A percentile compares a stretch with the other conserved stretches of the same genome.
These are phyloP conservation scores for Triplophysa yarkandensis DNA, from an alignment of 2,797 vertebrate species.

Conservation along the genomic window DNA sequence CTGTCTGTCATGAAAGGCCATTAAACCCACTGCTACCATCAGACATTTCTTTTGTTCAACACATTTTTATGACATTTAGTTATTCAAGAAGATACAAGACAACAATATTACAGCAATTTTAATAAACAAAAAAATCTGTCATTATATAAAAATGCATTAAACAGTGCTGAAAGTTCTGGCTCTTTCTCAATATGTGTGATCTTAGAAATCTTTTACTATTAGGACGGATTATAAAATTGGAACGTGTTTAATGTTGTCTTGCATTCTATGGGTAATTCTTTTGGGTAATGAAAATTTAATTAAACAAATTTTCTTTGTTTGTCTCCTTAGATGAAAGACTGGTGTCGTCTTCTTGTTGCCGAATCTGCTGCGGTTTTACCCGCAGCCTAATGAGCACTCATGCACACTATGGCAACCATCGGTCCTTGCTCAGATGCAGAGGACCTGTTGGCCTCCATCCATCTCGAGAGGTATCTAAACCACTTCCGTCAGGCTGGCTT, in stretches of 20 bases:
- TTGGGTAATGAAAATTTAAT: neutral
- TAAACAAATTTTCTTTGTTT: conserved; percentile 29
- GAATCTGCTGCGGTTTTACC: conserved; percentile 55
- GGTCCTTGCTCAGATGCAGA: conserved; percentile 80
- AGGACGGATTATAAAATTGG: no score
- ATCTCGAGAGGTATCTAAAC: conserved; percentile 88
- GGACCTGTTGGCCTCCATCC: conserved; percentile 86
- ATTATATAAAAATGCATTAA: no score
- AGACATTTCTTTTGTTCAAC: conserved; percentile 3
- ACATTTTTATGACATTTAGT: neutral
- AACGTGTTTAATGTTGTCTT: no score
- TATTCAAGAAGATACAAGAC: neutral
- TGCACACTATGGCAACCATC: conserved; percentile 80
- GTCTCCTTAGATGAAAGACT: conserved; percentile 69
- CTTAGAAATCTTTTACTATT: no score
- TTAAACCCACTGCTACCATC: conserved; percentile 16
- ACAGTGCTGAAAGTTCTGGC: no score
- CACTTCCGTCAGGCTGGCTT: conserved; percentile 83
- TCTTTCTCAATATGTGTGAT: no score
- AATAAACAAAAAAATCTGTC: no score
- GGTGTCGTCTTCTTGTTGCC: conserved; percentile 55
- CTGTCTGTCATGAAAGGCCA: conserved; percentile 31
- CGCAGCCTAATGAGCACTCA: conserved; percentile 56
- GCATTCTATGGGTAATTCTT: no score
- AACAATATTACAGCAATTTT: no score